A percentile compares a stretch with the other conserved stretches of the same genome.
These are phyloP conservation scores for Sphecodes monilicornis DNA, from an alignment of 2,888 invertebrate genomes.

Conservation along the genomic window DNA sequence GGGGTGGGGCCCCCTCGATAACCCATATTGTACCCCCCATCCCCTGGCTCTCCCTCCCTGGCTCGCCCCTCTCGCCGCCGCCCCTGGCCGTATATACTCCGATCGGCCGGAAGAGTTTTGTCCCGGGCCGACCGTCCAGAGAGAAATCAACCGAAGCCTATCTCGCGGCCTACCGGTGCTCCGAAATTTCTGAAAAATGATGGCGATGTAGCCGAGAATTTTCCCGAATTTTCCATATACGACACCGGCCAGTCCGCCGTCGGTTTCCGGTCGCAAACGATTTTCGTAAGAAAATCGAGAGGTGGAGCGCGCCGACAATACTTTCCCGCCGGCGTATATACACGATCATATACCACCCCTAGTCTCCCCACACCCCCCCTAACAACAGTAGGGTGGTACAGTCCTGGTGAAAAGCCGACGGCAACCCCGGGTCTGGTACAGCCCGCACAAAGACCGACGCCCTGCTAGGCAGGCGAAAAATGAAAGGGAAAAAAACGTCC, in stretches of 20 bases:
- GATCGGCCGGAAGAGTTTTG: slow-evolving; percentile 82
- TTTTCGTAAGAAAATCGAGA: slow-evolving; percentile 81
- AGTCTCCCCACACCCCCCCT: slow-evolving; percentile 82
- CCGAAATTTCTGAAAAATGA: slow-evolving; percentile 81
- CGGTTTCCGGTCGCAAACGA: slow-evolving; percentile 63
- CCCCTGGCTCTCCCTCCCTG: slow-evolving; percentile 71
- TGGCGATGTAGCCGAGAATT: slow-evolving; percentile 74
- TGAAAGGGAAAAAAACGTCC: slow-evolving; percentile 53
- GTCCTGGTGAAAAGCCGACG: slow-evolving; percentile 79
- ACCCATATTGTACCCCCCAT: slow-evolving; percentile 84
- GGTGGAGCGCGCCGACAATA: slow-evolving; percentile 84
- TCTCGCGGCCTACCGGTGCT: slow-evolving; percentile 36
- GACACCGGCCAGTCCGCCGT: slow-evolving; percentile 39
- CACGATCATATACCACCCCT: slow-evolving; percentile 85
- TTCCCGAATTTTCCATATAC: slow-evolving; percentile 77
- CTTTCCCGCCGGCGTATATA: slow-evolving; percentile 83
- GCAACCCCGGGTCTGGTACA: slow-evolving; percentile 75
- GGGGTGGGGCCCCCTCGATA: slow-evolving; percentile 84
- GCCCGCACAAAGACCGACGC: slow-evolving; percentile 69
- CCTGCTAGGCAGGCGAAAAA: slow-evolving; percentile 62
- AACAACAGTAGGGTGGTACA: slow-evolving; percentile 85
- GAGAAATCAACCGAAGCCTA: slow-evolving; percentile 75
- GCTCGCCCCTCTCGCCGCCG: slow-evolving; percentile 76
- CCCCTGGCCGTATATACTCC: slow-evolving; percentile 84
- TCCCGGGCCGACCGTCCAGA: slow-evolving; percentile 78